phyloP scores from a whole-genome alignment of 2,113 vertebrate species.

The Rhipidura dahli region DNA sequence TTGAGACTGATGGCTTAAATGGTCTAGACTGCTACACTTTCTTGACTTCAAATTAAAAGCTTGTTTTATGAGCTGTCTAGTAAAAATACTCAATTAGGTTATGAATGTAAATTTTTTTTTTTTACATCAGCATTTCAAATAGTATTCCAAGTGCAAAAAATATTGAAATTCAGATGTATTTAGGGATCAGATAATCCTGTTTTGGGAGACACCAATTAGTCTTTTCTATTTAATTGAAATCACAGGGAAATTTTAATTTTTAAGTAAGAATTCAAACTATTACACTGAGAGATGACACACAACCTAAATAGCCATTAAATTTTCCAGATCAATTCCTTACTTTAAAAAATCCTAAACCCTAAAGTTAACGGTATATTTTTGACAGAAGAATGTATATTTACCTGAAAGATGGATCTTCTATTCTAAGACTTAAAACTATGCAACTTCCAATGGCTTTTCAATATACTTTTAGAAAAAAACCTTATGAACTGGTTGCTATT shows the following conservation, averaged over 20 bases:
- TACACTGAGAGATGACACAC: neutral
- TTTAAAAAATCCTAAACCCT: rapidly evolving
- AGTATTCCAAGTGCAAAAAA: neutral
- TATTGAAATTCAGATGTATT: neutral
- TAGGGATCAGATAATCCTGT: neutral
- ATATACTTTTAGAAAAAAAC: neutral
- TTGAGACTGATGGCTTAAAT: neutral
- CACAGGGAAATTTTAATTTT: neutral
- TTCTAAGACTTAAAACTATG: neutral
- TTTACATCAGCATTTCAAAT: neutral
- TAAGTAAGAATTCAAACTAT: neutral
- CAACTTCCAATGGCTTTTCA: neutral
- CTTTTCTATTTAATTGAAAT: neutral
- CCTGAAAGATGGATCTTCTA: neutral
- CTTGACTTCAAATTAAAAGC: neutral
- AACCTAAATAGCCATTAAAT: neutral
- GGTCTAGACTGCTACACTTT: neutral
- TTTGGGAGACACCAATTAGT: neutral
- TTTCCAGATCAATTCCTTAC: neutral
- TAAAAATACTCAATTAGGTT: neutral
- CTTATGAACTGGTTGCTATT: rapidly evolving
- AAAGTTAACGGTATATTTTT: neutral
- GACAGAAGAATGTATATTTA: neutral
- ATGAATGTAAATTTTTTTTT: neutral
- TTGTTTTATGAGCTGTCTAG: neutral